These are phyloP conservation scores for Gymnogyps californianus DNA, from an alignment of 2,113 vertebrate genomes.

Conservation along the genomic window DNA sequence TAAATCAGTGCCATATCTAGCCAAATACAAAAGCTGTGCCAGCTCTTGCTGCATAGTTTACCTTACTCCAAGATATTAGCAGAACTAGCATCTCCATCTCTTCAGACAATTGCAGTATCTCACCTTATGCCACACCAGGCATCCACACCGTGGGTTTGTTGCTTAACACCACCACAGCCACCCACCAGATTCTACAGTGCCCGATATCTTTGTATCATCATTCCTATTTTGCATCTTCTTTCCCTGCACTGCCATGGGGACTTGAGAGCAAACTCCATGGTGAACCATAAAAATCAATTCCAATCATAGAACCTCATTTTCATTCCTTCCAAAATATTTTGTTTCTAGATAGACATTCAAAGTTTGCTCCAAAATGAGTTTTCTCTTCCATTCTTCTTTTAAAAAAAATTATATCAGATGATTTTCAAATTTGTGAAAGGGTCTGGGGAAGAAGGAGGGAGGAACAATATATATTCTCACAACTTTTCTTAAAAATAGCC, in stretches of 20 bases:
- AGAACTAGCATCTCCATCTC: background rate
- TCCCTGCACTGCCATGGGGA: background rate
- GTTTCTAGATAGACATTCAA: background rate
- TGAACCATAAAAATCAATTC: constrained; percentile 1
- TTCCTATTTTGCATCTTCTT: background rate
- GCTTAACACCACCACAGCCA: background rate
- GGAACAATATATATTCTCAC: background rate
- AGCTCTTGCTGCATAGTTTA: background rate
- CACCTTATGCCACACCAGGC: background rate
- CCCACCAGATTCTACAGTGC: background rate
- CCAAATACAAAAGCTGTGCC: background rate
- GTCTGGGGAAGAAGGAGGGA: background rate
- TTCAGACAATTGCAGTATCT: background rate
- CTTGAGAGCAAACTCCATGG: background rate
- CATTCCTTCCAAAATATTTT: background rate
- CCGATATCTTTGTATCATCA: rapidly evolving
- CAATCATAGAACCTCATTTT: background rate
- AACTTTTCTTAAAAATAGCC: background rate
- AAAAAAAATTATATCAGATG: background rate
- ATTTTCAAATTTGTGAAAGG: background rate
- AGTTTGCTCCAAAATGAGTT: background rate
- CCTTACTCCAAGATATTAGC: background rate
- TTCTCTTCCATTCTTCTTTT: background rate
- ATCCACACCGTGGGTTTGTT: background rate
- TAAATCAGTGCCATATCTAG: constrained; percentile 11